Conservation (phyloP, 2,888 invertebrate species). For the Gibbula magus region DNA sequence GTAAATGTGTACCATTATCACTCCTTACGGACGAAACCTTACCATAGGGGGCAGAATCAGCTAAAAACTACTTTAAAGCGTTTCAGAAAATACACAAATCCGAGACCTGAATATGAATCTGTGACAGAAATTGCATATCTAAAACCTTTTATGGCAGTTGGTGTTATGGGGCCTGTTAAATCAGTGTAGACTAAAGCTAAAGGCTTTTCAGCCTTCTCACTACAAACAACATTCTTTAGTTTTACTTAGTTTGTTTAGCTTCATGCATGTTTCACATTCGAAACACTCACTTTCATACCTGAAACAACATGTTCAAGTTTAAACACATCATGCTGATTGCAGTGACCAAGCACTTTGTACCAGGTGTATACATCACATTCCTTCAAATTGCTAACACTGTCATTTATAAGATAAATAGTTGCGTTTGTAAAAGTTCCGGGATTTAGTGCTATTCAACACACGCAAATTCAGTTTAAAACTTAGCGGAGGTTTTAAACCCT, state of each 20-base stretch:
- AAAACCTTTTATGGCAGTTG: conserved; percentile 34
- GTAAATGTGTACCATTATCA: too few relatives aligned
- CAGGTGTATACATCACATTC: conserved; percentile 17
- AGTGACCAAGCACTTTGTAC: conserved; percentile 36
- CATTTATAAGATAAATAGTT: too few relatives aligned
- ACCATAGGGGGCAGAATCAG: conserved; percentile 31
- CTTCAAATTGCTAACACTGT: background rate
- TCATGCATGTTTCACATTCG: too few relatives aligned
- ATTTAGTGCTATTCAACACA: too few relatives aligned
- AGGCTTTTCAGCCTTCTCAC: too few relatives aligned
- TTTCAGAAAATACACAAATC: conserved; percentile 37
- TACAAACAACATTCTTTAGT: too few relatives aligned
- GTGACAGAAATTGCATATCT: conserved; percentile 34
- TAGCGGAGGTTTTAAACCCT: too few relatives aligned
- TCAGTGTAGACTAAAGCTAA: too few relatives aligned
- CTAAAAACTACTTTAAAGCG: conserved; percentile 32
- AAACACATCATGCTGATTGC: conserved; percentile 33
- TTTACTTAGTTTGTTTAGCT: too few relatives aligned
- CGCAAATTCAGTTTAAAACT: too few relatives aligned
- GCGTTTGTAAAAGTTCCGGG: too few relatives aligned
- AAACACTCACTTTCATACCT: background rate
- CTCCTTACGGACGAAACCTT: background rate
- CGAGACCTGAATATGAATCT: conserved; percentile 36
- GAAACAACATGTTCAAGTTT: conserved; percentile 33
- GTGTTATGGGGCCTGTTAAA: conserved; percentile 32